A percentile compares a stretch with the other conserved stretches of the same genome.
Evolutionary conservation across 64 coral and sea anemone species (phyloP).

Genomic region (Pocillopora verrucosa): DNA sequence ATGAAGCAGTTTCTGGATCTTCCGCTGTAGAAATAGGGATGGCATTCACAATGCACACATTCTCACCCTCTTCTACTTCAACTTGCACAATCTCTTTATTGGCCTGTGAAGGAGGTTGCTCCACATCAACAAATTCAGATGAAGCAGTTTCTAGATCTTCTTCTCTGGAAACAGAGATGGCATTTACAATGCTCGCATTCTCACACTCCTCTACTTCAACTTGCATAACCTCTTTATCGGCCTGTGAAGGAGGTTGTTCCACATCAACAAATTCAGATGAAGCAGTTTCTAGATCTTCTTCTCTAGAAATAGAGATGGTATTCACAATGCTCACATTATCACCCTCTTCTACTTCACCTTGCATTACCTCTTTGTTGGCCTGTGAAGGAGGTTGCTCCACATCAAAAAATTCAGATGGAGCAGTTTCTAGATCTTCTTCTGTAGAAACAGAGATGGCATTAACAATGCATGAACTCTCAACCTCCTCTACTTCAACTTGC

Average conservation of each 20-base stretch:
- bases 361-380: neutral
- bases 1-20: neutral
- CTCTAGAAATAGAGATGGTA: neutral
- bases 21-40: neutral
- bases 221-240: neutral
- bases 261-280: neutral
- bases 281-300: neutral
- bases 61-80: neutral
- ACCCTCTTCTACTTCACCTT: neutral
- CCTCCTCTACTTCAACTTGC: neutral
- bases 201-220: neutral
- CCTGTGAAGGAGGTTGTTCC: neutral
- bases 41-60: neutral
- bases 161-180: neutral
- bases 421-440: neutral
- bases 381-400: neutral
- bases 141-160: neutral
- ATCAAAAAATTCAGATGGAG: neutral
- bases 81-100: neutral
- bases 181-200: neutral
- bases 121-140: neutral
- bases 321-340: neutral
- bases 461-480: neutral
- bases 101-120: neutral
- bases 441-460: neutral